Percentiles rank a stretch among this genome's conserved stretches.
Conservation (phyloP, 2,113 vertebrate genomes). For the Phasianus colchicus region DNA sequence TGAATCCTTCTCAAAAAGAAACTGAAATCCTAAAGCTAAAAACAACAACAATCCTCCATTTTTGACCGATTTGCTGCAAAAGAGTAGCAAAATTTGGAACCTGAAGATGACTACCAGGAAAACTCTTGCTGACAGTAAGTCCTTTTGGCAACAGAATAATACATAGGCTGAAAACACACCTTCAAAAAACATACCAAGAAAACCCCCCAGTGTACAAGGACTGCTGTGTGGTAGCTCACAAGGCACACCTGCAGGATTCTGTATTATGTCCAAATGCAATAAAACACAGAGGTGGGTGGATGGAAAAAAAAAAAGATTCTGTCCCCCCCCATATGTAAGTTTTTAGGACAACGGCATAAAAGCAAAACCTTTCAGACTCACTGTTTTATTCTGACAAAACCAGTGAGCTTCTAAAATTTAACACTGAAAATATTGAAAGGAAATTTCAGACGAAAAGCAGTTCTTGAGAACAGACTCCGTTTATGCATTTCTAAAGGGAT, state of each 20-base stretch:
- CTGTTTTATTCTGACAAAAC: neutral
- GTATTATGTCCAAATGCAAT: neutral
- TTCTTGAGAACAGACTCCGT: neutral
- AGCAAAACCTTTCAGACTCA: neutral
- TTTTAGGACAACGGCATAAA: neutral
- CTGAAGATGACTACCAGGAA: neutral
- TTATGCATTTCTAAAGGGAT: neutral
- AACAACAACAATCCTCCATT: neutral
- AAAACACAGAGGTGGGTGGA: neutral
- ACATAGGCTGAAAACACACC: neutral
- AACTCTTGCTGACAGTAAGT: neutral
- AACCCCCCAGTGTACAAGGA: neutral
- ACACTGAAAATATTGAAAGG: neutral
- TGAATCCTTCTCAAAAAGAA: neutral
- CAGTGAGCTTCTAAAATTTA: neutral
- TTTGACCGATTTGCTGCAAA: neutral
- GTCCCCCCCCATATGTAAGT: too few species aligned
- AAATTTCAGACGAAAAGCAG: neutral
- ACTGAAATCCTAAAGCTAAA: neutral
- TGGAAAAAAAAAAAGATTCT: neutral
- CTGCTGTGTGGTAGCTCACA: neutral
- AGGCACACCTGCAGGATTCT: neutral
- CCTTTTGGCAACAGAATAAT: neutral
- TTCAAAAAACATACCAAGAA: neutral
- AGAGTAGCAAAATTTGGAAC: neutral